Evolutionary conservation across 2,797 vertebrate genomes (phyloP), one percentile per base, ranked within the genome.

Genomic region (Enteromius fasciolatus): DNA sequence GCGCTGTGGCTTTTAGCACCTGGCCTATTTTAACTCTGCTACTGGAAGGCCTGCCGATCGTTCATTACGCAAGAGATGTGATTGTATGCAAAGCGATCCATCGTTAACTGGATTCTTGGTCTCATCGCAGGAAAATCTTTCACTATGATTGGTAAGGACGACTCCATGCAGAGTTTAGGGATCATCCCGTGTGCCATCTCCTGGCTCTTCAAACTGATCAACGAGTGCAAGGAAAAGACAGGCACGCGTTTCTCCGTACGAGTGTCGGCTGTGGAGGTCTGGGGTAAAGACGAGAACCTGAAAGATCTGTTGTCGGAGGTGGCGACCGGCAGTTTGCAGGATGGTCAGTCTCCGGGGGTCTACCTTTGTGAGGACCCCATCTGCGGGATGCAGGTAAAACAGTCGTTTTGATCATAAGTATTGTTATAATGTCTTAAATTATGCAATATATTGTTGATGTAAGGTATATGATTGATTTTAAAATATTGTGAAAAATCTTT

Each of bases 301-400:
- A 96, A 97, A 83, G 98, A 99, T 86, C 88, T 99, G 78, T 91
- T 99, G 83, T 97, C 98, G 0, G 98, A 99, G 68, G 98, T 99
- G 85, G 97, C 97, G 52, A 98, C 97, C 6, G 98, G 97, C 80
- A 99, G 97, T 78, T 92, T 98, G 78, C 97, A 99, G 92, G 98
- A 99, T 2, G 97, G 98, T 82, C 98, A 99, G 89, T 98, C 98
- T 39, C 98, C 97, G 1, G 98, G 98, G 70, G 98, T 99, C 83
- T 99, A 98, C 90, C 96, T 99, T 77, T 99, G 96, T 17, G 98
- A 99, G 91, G 98, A 99, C 88, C 98, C 98, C 80, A 99, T 99
- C 90, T 99, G 97, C 87, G 98, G 98, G 90, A 99, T 98, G 91
- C 98, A 99, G 98, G 98, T 99, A 89, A 88, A 94, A 41, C 0